phyloP scores from a whole-genome alignment of 2,113 vertebrate species.

The Reinhardtius hippoglossoides region DNA sequence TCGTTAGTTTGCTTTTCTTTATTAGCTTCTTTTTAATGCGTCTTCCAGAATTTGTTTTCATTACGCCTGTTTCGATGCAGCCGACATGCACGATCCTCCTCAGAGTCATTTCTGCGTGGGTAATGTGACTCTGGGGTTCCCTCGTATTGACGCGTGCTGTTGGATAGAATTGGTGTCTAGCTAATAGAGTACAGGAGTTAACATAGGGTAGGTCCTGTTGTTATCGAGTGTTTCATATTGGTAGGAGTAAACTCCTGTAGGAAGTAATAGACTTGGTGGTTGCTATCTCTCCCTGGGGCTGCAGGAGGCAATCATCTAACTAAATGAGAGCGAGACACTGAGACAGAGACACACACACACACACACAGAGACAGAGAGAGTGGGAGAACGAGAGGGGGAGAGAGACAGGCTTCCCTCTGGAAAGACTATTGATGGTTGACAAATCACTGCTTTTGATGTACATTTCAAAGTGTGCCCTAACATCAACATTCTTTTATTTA shows the following conservation, averaged over 20 bases:
- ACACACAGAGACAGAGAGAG: conserved; percentile 8
- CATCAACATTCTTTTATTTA: conserved; percentile 66
- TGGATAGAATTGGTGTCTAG: conserved; percentile 68
- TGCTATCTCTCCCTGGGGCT: conserved; percentile 76
- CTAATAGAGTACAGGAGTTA: conserved; percentile 78
- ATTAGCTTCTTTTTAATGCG: conserved; percentile 48
- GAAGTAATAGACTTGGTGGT: conserved; percentile 82
- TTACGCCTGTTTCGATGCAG: conserved; percentile 54
- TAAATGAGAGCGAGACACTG: conserved; percentile 73
- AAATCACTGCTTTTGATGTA: conserved; percentile 75
- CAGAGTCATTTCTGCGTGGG: conserved; percentile 54
- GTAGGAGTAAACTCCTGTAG: conserved; percentile 80
- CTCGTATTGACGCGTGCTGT: conserved; percentile 57
- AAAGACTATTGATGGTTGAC: conserved; percentile 74
- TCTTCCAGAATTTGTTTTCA: conserved; percentile 43
- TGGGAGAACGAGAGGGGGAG: conserved; percentile 38
- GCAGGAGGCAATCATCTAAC: conserved; percentile 80
- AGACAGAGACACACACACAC: conserved; percentile 2
- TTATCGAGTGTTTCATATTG: conserved; percentile 82
- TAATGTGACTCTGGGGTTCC: conserved; percentile 75
- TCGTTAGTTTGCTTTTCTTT: conserved; percentile 38
- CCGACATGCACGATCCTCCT: conserved; percentile 43
- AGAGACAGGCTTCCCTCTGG: conserved; percentile 53
- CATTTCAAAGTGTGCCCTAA: conserved; percentile 75
- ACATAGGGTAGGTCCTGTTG: conserved; percentile 74